A percentile compares a stretch with the other conserved stretches of the same genome.
These are phyloP conservation scores for Halesus radiatus DNA, from an alignment of 1,140 invertebrate species.

Conservation along the genomic window DNA sequence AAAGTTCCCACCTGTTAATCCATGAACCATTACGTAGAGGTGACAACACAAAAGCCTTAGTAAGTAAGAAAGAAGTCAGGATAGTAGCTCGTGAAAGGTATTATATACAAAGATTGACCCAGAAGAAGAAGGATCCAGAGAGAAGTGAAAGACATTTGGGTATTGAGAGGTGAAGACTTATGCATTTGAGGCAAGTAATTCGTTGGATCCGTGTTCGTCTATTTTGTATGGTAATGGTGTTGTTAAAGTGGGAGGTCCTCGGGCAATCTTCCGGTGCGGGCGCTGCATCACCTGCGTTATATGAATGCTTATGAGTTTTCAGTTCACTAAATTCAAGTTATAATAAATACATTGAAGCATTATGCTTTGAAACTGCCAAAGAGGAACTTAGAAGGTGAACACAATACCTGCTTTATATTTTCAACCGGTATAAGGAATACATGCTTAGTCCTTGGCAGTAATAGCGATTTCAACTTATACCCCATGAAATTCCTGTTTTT, in stretches of 20 bases:
- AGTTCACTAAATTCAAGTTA: neutral
- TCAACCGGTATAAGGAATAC: too few relatives aligned
- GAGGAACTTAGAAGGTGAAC: too few relatives aligned
- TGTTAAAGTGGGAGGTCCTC: slow-evolving; percentile 67
- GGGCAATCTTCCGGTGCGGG: slow-evolving; percentile 55
- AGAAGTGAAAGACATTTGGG: slow-evolving; percentile 6
- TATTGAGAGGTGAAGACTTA: slow-evolving; percentile 25
- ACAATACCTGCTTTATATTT: too few relatives aligned
- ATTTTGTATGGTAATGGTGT: slow-evolving; percentile 70
- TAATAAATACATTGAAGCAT: too few relatives aligned
- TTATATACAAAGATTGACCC: slow-evolving; percentile 11
- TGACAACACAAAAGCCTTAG: slow-evolving; percentile 39
- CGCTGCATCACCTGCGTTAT: slow-evolving; percentile 58
- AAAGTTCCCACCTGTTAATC: slow-evolving; percentile 49
- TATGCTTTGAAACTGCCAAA: too few relatives aligned
- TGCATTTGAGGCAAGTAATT: slow-evolving; percentile 61
- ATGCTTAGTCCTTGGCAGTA: too few relatives aligned
- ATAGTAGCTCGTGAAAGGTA: neutral
- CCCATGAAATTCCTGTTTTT: too few relatives aligned
- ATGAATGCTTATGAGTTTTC: slow-evolving; percentile 18
- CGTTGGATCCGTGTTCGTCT: slow-evolving; percentile 68
- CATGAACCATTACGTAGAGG: slow-evolving; percentile 16
- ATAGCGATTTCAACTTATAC: too few relatives aligned
- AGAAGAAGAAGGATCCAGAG: neutral
- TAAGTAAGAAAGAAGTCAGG: slow-evolving; percentile 16